Base-by-base conservation (phyloP, 2,113 vertebrate species). In the Scophthalmus maximus region DNA sequence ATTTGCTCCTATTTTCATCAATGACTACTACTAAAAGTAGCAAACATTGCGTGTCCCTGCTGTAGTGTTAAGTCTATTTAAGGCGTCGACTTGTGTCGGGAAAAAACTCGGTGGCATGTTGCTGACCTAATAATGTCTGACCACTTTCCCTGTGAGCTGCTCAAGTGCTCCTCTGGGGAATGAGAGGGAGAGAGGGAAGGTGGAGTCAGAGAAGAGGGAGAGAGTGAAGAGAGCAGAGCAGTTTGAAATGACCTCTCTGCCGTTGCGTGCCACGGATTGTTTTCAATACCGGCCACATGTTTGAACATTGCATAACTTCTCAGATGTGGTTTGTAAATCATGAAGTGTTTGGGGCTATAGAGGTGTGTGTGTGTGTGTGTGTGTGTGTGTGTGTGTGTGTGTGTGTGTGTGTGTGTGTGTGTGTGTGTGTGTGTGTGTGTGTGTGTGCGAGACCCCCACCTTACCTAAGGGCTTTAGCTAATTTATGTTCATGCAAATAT, bases 251-350 rank as follows among this genome's bases (percentile, higher is more conserved):
- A 91, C 89, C 89, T 82, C 73, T 75, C 76, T 83, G 79, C 84
- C 67, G 52, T 91, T 91, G 93, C 90, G 89, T 94, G 93, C 90
- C 69, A 87, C 59, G 86, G 83, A 81, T 90, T 90, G 89, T 90
- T 93, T 93, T 91, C 86, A 82, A 57, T 87, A 71, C 84, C 55
- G 78, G 78, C 91, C 91, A 91, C 89, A 90, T 93, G 91, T 91
- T 92, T 90, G 79, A 87, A 78, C 81, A 79, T 88, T 92, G 85
- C 91, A 83, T 89, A 91, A 92, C 91, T 91, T 73, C 74, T 84
- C 77, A 75, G 79, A 75, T 82, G 51, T 53, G 72, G 88, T 92
- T 88, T 87, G 86, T 88, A 92, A 92, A 90, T 91, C 85, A 72
- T 76, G 65, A 73, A 83, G 84, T 75, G 83, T 87, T 88, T 85